Conservation (phyloP, 2,888 invertebrate species). For the Zhuqinia jingwanae region DNA sequence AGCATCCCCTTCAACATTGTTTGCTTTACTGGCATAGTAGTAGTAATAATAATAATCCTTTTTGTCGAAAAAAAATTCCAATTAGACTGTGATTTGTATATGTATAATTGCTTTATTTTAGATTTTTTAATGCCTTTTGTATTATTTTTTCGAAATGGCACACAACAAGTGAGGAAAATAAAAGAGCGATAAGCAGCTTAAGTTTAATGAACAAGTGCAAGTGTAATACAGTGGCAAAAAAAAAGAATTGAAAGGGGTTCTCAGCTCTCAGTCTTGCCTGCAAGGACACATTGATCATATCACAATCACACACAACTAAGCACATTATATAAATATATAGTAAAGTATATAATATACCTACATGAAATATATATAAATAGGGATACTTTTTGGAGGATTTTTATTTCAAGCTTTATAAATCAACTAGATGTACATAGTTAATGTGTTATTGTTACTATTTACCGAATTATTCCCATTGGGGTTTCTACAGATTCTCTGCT, state of each 20-base stretch:
- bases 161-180: constrained; percentile 44
- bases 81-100: neutral
- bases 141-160: neutral
- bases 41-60: too few relatives aligned
- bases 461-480: neutral
- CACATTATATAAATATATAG: too few relatives aligned
- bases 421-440: neutral
- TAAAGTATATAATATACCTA: too few relatives aligned
- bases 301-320: too few relatives aligned
- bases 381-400: neutral
- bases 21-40: neutral
- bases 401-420: neutral
- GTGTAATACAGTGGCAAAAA: constrained; percentile 38
- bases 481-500: too few relatives aligned
- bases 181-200: constrained; percentile 57
- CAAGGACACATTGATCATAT: too few relatives aligned
- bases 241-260: constrained; percentile 37
- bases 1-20: neutral
- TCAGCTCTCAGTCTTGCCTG: too few relatives aligned
- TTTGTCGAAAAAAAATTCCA: neutral
- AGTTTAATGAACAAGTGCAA: constrained; percentile 60
- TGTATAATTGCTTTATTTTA: constrained; percentile 22
- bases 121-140: neutral
- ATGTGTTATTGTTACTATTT: constrained; percentile 9
- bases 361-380: too few relatives aligned